phyloP scores from a whole-genome alignment of 92 coral and sea anemone genomes.

The Siderastrea siderea region DNA sequence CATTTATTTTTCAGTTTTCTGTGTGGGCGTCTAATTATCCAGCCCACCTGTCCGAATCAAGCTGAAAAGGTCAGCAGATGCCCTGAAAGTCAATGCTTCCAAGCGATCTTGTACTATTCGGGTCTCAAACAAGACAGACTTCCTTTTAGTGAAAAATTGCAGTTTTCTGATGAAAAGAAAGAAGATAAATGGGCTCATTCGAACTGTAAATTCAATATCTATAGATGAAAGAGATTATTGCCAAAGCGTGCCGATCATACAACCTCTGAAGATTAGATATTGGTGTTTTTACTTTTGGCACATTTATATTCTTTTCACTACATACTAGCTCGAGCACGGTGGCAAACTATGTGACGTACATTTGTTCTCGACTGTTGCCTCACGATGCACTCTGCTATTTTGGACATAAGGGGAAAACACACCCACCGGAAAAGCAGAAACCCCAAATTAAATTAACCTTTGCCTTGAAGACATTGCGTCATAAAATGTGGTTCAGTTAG shows the following conservation, averaged over 20 bases:
- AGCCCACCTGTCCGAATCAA: neutral
- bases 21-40: slow-evolving; percentile 1
- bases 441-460: too few species aligned
- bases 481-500: too few species aligned
- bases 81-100: neutral
- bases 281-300: too few species aligned
- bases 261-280: too few species aligned
- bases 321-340: too few species aligned
- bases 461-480: too few species aligned
- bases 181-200: neutral
- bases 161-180: neutral
- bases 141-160: neutral
- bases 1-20: neutral
- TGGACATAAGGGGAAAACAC: too few species aligned
- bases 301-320: too few species aligned
- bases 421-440: too few species aligned
- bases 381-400: too few species aligned
- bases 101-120: neutral
- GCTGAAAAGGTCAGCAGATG: neutral
- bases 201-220: neutral
- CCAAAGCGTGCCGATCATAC: neutral
- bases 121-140: neutral
- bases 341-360: too few species aligned
- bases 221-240: neutral
- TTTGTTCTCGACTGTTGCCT: too few species aligned